phyloP scores from a whole-genome alignment of 1,140 invertebrate genomes.

The Vanessa tameamea region DNA sequence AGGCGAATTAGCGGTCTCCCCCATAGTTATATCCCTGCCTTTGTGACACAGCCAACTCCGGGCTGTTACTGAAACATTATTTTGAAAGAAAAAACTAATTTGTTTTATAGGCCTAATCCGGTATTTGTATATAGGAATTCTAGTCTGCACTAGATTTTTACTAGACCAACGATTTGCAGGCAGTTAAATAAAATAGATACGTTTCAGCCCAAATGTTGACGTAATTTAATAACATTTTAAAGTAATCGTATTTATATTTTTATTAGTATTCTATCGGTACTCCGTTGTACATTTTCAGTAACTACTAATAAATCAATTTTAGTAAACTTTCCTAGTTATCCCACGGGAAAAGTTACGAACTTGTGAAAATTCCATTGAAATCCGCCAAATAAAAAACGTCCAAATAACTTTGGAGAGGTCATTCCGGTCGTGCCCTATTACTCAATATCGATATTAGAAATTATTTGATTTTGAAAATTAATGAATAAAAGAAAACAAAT shows the following conservation, averaged over 20 bases:
- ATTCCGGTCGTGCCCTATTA: conserved; percentile 11
- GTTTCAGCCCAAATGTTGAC: too few species aligned
- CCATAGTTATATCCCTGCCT: too few species aligned
- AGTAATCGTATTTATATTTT: not conserved
- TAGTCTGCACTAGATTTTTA: too few species aligned
- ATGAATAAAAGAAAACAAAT: conserved; percentile 10
- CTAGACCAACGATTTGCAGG: too few species aligned
- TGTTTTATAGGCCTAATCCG: too few species aligned
- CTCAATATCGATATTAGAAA: conserved; percentile 16
- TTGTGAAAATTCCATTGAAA: conserved; percentile 26
- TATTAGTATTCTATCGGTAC: conserved; percentile 14
- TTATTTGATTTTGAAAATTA: conserved; percentile 3
- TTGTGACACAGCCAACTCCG: too few species aligned
- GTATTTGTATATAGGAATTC: too few species aligned
- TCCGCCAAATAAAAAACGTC: conserved; percentile 23
- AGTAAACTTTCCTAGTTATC: conserved; percentile 24
- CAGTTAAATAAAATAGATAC: too few species aligned
- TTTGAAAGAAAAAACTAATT: too few species aligned
- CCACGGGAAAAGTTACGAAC: conserved; percentile 19
- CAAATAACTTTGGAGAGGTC: conserved; percentile 19
- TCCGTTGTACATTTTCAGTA: conserved; percentile 7
- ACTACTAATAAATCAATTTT: conserved; percentile 26
- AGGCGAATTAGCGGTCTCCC: too few species aligned
- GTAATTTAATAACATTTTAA: not conserved
- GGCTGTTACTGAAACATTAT: too few species aligned